A percentile compares a stretch with the other conserved stretches of the same genome.
Conservation (phyloP, 1,140 invertebrate genomes). For the Sitodiplosis mosellana region DNA sequence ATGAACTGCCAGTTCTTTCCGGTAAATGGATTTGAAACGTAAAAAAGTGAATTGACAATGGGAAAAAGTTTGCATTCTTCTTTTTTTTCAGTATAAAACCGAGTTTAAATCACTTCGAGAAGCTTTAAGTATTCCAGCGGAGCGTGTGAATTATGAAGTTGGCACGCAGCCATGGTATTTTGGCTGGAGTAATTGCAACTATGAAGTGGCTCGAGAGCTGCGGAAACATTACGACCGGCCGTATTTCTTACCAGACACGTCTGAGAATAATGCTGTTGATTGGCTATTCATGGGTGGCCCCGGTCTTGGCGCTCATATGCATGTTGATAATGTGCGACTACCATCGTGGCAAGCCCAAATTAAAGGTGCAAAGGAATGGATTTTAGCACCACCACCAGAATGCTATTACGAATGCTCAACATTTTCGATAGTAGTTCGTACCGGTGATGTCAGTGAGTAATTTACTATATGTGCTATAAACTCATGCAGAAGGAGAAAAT, state of each 20-base stretch:
- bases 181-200: slow-evolving; percentile 87
- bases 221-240: slow-evolving; percentile 64
- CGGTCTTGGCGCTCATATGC: slow-evolving; percentile 83
- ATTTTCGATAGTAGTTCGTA: slow-evolving; percentile 50
- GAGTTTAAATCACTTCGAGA: slow-evolving; percentile 57
- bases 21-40: no score
- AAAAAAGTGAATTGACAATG: no score
- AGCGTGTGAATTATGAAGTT: slow-evolving; percentile 37
- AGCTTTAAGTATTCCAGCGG: slow-evolving; percentile 56
- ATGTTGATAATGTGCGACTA: slow-evolving; percentile 78
- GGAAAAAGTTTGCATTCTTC: no score
- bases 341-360: slow-evolving; percentile 93
- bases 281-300: slow-evolving; percentile 95
- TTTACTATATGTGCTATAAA: not conserved
- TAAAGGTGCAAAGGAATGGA: slow-evolving; percentile 68
- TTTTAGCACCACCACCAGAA: slow-evolving; percentile 70
- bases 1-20: slow-evolving; percentile 77
- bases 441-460: slow-evolving; percentile 77
- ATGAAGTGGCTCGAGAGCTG: slow-evolving; percentile 51
- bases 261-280: slow-evolving; percentile 71
- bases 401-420: slow-evolving; percentile 56
- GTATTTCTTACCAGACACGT: slow-evolving; percentile 68
- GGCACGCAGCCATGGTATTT: slow-evolving; percentile 65
- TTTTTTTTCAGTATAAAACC: slow-evolving; percentile 45
- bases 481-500: not conserved